Conservation (phyloP, 35 echinoderm and acorn worm genomes). For the Anneissia japonica region DNA sequence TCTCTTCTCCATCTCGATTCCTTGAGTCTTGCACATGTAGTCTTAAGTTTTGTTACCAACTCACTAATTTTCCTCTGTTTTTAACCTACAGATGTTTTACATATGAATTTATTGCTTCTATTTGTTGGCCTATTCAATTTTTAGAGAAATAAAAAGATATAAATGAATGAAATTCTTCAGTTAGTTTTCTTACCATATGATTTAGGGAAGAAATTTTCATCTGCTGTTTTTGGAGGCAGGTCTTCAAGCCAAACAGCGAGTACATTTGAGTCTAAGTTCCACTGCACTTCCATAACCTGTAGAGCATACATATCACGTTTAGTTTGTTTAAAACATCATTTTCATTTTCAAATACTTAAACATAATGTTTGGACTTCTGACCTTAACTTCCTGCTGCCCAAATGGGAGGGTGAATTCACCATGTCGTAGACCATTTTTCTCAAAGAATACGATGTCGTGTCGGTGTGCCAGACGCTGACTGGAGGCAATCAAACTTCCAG, state of each 20-base stretch:
- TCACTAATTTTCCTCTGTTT: too few species aligned
- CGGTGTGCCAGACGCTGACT: slow-evolving; percentile 67
- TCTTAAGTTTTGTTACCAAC: too few species aligned
- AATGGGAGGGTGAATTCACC: slow-evolving; percentile 93
- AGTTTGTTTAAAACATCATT: background rate
- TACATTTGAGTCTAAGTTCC: slow-evolving; percentile 85
- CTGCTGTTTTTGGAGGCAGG: slow-evolving; percentile 17
- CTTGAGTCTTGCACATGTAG: too few species aligned
- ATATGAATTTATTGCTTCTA: too few species aligned
- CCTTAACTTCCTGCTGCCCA: slow-evolving; percentile 65
- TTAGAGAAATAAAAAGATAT: too few species aligned
- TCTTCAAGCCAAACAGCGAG: slow-evolving; percentile 88
- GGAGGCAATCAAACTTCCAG: slow-evolving; percentile 70
- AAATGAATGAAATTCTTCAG: too few species aligned
- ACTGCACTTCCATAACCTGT: slow-evolving; percentile 74
- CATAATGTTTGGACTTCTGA: background rate
- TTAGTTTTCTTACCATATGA: slow-evolving; percentile 91
- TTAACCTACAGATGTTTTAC: too few species aligned
- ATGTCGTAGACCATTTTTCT: slow-evolving; percentile 90
- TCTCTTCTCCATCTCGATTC: too few species aligned
- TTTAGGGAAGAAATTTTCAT: slow-evolving; percentile 10
- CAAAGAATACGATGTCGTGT: slow-evolving; percentile 92
- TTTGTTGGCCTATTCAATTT: too few species aligned
- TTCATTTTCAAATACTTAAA: background rate
- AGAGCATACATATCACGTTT: background rate